phyloP scores from a whole-genome alignment of 2,888 invertebrate genomes.

The Glyphotaelius pellucidus region DNA sequence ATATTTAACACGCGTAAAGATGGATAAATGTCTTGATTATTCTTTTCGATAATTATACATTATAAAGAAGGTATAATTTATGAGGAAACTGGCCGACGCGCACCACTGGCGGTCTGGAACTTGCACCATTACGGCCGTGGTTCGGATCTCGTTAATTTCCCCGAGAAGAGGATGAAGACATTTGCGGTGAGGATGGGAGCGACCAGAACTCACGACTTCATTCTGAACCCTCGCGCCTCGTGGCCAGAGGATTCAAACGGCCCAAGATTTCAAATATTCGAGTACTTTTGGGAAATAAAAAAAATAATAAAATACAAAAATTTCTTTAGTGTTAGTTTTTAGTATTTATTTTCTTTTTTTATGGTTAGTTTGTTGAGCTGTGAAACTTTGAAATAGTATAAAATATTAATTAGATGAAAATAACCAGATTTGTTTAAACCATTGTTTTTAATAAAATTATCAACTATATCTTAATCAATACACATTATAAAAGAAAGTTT shows the following conservation, averaged over 20 bases:
- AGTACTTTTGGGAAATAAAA: background rate
- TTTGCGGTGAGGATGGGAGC: conserved; percentile 47
- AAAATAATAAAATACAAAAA: no score
- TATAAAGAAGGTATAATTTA: background rate
- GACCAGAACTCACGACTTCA: conserved; percentile 42
- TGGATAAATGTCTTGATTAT: conserved; percentile 8
- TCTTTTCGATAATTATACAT: background rate
- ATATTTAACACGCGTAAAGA: background rate
- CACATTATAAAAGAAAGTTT: no score
- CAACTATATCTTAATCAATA: no score
- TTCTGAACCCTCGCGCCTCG: conserved; percentile 4
- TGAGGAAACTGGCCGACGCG: background rate
- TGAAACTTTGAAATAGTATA: no score
- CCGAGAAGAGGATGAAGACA: conserved; percentile 47
- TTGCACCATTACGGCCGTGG: background rate
- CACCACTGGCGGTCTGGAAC: background rate
- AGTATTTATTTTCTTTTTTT: no score
- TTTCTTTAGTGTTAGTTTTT: no score
- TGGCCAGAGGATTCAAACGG: background rate
- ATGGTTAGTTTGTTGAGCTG: no score
- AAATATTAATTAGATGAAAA: no score
- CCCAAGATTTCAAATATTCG: background rate
- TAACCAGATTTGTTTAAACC: no score
- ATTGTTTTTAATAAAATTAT: no score
- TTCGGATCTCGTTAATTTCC: conserved; percentile 40